These are phyloP conservation scores for Hyphantria cunea DNA, from an alignment of 1,140 invertebrate genomes.

Conservation along the genomic window DNA sequence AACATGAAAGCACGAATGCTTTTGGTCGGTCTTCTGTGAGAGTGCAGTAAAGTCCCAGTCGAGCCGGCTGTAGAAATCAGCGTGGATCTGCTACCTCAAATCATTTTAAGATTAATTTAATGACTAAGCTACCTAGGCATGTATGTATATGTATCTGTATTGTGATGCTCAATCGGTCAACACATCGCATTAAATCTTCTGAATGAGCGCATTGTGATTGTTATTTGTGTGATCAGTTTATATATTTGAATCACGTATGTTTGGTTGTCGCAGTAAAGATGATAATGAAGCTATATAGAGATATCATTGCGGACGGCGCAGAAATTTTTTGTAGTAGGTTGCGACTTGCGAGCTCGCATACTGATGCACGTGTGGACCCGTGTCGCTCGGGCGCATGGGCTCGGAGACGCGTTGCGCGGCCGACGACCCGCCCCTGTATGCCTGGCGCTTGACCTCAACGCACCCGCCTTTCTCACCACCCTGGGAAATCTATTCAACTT, in stretches of 20 bases:
- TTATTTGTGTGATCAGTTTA: constrained; percentile 25
- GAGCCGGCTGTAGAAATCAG: no score
- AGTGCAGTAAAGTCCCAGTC: no score
- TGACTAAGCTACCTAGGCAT: not conserved
- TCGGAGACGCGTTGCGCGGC: constrained; percentile 37
- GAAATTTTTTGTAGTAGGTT: constrained; percentile 57
- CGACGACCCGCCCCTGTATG: constrained; percentile 56
- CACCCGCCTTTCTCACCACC: constrained; percentile 11
- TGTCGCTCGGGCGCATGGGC: constrained; percentile 34
- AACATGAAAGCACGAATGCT: no score
- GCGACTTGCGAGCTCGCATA: constrained; percentile 49
- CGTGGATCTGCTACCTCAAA: no score
- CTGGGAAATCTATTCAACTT: constrained; percentile 17
- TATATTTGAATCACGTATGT: constrained; percentile 21
- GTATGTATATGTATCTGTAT: not conserved
- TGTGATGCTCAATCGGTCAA: not conserved
- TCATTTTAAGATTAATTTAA: no score
- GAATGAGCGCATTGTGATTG: constrained; percentile 12
- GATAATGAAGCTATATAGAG: constrained; percentile 46
- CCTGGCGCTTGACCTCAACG: constrained; percentile 60
- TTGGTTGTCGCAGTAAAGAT: constrained; percentile 32
- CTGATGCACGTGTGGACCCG: constrained; percentile 55
- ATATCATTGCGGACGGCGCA: constrained; percentile 41
- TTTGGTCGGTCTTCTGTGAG: no score
- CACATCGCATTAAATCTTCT: constrained; percentile 11